These are phyloP conservation scores for Pedionomus torquatus DNA, from an alignment of 2,113 vertebrate genomes.

Conservation along the genomic window DNA sequence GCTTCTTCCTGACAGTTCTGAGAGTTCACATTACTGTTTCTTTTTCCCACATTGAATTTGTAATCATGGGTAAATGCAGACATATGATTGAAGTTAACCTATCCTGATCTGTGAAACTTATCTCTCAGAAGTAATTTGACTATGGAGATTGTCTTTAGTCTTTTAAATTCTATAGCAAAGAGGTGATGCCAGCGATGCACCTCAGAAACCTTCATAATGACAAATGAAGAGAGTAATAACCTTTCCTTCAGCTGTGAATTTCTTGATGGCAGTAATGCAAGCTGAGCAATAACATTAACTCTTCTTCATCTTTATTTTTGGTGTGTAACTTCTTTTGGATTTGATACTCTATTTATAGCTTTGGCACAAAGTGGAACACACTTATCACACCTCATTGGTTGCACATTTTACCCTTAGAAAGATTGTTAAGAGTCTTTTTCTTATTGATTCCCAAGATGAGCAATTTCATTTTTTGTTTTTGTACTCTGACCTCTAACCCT, in stretches of 20 bases:
- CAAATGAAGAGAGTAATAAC: background rate
- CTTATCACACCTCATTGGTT: conserved; percentile 58
- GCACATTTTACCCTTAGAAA: conserved; percentile 53
- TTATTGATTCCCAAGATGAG: conserved; percentile 72
- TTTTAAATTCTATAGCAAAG: background rate
- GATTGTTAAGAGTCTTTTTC: conserved; percentile 57
- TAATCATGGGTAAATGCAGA: background rate
- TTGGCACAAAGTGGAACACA: conserved; percentile 30
- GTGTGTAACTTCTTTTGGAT: background rate
- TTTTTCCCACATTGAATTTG: background rate
- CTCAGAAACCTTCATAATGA: background rate
- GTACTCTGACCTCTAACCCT: conserved; percentile 71
- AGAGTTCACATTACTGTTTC: background rate
- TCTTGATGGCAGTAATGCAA: background rate
- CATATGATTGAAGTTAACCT: background rate
- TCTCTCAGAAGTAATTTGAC: background rate
- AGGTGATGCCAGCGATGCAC: background rate
- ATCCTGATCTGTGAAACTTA: background rate
- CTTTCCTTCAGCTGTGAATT: background rate
- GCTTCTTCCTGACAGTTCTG: background rate
- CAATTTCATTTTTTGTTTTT: conserved; percentile 70
- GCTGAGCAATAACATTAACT: background rate
- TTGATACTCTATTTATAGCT: conserved; percentile 45
- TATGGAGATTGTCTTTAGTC: background rate
- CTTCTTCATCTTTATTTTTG: conserved; percentile 28